A percentile compares a stretch with the other conserved stretches of the same genome.
Conservation (phyloP, 2,113 vertebrate species). For the Microtus ochrogaster region DNA sequence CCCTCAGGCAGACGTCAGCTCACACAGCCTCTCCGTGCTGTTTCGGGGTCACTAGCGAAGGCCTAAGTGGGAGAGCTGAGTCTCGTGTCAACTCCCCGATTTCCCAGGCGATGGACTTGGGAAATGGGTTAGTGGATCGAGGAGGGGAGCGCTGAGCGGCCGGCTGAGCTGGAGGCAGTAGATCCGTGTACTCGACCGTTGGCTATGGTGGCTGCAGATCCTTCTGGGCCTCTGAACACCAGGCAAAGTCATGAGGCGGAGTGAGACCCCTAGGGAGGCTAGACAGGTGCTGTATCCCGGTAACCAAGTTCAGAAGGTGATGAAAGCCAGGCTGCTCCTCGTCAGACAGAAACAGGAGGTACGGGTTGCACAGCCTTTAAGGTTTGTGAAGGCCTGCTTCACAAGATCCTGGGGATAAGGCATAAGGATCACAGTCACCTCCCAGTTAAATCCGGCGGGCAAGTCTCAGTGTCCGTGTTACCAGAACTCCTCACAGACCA, state of each 20-base stretch:
- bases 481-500: neutral
- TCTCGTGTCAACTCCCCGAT: neutral
- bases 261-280: neutral
- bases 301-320: neutral
- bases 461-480: neutral
- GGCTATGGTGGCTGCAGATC: neutral
- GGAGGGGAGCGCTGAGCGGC: neutral
- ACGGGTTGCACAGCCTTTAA: neutral
- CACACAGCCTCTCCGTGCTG: neutral
- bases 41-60: neutral
- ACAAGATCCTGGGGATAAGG: neutral
- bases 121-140: neutral
- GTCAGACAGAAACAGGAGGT: neutral
- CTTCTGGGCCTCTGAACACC: neutral
- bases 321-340: neutral
- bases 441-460: neutral
- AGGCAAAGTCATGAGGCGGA: neutral
- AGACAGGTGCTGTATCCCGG: neutral
- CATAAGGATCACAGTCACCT: neutral
- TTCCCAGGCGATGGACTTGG: neutral
- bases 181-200: neutral
- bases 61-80: neutral
- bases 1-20: neutral
- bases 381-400: neutral
- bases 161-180: neutral